Base-by-base conservation (phyloP, 2,113 vertebrate species). In the Hemichromis elongatus region DNA sequence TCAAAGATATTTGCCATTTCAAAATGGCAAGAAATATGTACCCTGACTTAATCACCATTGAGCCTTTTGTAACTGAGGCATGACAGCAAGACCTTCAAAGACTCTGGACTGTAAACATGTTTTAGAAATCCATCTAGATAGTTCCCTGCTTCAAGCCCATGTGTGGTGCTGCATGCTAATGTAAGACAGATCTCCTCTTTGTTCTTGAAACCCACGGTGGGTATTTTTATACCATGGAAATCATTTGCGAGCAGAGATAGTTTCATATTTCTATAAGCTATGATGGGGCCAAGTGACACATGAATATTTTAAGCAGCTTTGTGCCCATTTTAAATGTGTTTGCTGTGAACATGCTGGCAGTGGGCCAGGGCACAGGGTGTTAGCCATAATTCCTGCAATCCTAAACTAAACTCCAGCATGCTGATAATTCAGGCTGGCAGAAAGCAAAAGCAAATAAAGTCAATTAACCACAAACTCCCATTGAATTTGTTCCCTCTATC, bases 291-390 rank as follows among this genome's bases (percentile, higher is more conserved):
- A 95, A 97, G 95, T 95, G 96, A 96, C 97, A 96, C 93, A 96
- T 97, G 96, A 97, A 98, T 97, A 97, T 97, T 97, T 97, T 97
- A 98, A 97, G 96, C 95, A 96, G 96, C 96, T 97, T 97, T 97
- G 94, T 95, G 97, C 94, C 96, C 94, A 96, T 98, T 98, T 98
- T 97, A 96, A 98, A 97, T 97, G 96, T 96, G 96, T 97, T 97
- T 97, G 96, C 94, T 94, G 86, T 93, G 96, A 96, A 97, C 96
- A 93, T 77, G 90, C 94, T 97, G 97, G 97, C 97, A 96, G 93
- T 84, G 92, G 94, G 95, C 96, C 97, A 97, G 96, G 96, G 96
- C 87, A 81, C 93, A 92, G 92, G 93, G 88, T 96, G 97, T 97
- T 97, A 96, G 93, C 92, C 95, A 94, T 96, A 97, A 97, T 97